phyloP scores from a whole-genome alignment of 1,140 invertebrate species.

The Saxidomus purpurata region DNA sequence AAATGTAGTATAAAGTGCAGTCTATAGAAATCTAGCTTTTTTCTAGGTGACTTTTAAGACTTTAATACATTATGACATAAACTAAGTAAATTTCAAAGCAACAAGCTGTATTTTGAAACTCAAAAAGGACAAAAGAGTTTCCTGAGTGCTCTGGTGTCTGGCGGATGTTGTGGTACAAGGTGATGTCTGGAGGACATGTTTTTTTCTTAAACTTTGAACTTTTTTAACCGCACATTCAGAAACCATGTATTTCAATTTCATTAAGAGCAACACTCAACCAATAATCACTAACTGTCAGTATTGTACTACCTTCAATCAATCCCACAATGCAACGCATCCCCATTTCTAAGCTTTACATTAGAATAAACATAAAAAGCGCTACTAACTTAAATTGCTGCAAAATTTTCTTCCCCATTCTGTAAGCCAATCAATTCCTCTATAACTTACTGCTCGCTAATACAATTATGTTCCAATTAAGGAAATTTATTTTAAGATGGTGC shows the following conservation, averaged over 20 bases:
- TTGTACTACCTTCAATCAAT: constrained; percentile 33
- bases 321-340: background rate
- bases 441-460: background rate
- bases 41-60: no score
- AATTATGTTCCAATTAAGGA: constrained; percentile 40
- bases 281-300: constrained; percentile 33
- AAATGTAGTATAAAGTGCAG: no score
- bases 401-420: background rate
- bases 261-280: background rate
- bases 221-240: background rate
- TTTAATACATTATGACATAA: no score
- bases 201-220: background rate
- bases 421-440: constrained; percentile 26
- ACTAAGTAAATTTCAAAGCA: no score
- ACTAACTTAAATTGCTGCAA: constrained; percentile 32
- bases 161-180: no score
- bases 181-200: no score
- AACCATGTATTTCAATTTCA: constrained; percentile 1
- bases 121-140: no score
- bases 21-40: no score
- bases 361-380: constrained; percentile 33
- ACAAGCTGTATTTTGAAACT: no score
- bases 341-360: background rate
- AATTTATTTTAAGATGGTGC: constrained; percentile 28
- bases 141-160: no score